phyloP scores from a whole-genome alignment of 2,113 vertebrate genomes.

The Canis aureus region DNA sequence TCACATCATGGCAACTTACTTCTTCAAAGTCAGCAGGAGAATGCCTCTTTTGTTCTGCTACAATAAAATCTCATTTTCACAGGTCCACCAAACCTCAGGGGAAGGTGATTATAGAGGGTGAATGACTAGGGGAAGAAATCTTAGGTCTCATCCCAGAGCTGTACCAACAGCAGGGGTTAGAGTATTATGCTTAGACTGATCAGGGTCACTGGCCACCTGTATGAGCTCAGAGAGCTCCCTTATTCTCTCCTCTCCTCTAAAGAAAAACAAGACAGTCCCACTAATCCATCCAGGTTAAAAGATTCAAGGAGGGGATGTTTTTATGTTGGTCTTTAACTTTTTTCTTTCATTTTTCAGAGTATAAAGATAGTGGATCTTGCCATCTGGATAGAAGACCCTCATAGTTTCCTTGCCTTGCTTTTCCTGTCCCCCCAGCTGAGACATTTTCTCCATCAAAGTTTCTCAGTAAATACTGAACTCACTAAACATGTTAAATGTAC shows the following conservation, averaged over 20 bases:
- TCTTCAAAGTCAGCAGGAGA: not conserved
- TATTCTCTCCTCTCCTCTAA: not conserved
- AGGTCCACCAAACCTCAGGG: not conserved
- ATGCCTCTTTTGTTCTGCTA: not conserved
- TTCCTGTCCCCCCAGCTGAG: not conserved
- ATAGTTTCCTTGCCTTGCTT: not conserved
- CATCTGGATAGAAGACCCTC: not conserved
- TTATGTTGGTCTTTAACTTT: not conserved
- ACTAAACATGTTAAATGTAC: conserved; percentile 30
- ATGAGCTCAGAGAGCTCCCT: not conserved
- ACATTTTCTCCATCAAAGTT: conserved; percentile 18
- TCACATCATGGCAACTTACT: not conserved
- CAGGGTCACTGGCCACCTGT: not conserved
- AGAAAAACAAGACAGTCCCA: not conserved
- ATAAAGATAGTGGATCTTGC: not conserved
- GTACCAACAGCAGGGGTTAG: not conserved
- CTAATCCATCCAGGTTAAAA: not conserved
- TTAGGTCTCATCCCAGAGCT: not conserved
- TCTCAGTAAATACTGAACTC: conserved; percentile 29
- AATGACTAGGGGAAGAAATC: not conserved
- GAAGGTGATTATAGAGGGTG: not conserved
- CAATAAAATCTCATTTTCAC: not conserved
- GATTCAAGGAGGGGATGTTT: not conserved
- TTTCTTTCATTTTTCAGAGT: conserved; percentile 3
- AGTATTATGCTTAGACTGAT: not conserved